Evolutionary conservation across 1,140 invertebrate species (phyloP), one percentile per base, ranked within the genome.

Genomic region (Bombus cullumanus): DNA sequence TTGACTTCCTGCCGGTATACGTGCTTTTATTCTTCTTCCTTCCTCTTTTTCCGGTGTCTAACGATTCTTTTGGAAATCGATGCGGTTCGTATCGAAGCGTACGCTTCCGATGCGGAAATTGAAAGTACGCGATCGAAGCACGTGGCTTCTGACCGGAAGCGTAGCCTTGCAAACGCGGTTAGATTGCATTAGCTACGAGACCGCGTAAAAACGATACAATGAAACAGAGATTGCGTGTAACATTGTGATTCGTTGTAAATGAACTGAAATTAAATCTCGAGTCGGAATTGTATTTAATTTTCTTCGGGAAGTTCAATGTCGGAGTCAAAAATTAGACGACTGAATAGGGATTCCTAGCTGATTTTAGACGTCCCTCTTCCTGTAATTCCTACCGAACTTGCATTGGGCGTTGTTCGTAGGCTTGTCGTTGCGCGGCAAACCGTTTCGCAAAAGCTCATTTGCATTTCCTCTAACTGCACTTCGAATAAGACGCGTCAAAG

Each of bases 371-470:
- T 66, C 81, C 66, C 57, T 53, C 66, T 87, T 72, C 57, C 41
- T 72, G 37, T 59, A 25, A 59, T 31, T 66, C 53, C 72, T 37
- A 34, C 31, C 57, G 28, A n/a, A 25, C 13, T 37, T 39, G 69
- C 75, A 86, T 87, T 83, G 71, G 73, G 77, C 64, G 77, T 73
- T 62, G 71, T 66, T 83, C 75, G 81, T 88, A 74, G 71, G 31
- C 39, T 62, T 80, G 77, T 47, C 72, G 66, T 39, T 69, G 81
- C 37, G 37, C 64, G 37, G 71, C 59, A 71, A 80, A 80, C 66
- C 47, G 81, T 90, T 89, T 89, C 81, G 83, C 83, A 86, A 87
- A 69, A 57, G 73, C 72, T 77, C 77, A 69, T 73, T 53, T 74
- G 84, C 84, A 71, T 79, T 85, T 89, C 76, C 75, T 78, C 41